A percentile compares a stretch with the other conserved stretches of the same genome.
These are phyloP conservation scores for Amphimedon queenslandica DNA, from an alignment of 37 sponge, comb jelly and placozoan species.

Conservation along the genomic window DNA sequence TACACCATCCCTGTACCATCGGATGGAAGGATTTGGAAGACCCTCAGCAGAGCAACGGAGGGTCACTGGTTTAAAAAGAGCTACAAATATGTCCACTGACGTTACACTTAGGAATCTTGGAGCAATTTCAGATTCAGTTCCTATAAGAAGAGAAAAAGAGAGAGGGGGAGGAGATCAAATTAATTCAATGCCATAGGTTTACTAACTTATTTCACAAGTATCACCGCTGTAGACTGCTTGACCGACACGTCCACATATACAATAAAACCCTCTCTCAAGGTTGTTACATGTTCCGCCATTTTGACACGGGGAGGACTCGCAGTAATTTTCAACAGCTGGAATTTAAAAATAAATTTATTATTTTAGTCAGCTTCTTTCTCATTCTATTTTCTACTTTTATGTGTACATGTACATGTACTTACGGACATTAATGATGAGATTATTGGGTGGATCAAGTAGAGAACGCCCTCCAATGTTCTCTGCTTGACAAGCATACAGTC, in stretches of 20 bases:
- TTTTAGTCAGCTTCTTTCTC: not conserved
- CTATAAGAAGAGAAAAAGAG: too few species aligned
- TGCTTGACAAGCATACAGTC: conserved; percentile 18
- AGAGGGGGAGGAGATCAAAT: too few species aligned
- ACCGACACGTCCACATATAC: conserved; percentile 14
- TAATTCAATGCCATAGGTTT: too few species aligned
- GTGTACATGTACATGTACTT: too few species aligned
- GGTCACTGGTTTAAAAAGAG: not conserved
- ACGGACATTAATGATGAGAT: not conserved
- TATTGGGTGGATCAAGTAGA: not conserved
- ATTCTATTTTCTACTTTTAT: too few species aligned
- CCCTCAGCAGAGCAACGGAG: conserved; percentile 31
- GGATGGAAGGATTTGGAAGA: conserved; percentile 30
- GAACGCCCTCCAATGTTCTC: not conserved
- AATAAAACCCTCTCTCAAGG: conserved; percentile 3
- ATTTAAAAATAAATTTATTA: not conserved
- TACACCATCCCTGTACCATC: conserved; percentile 37
- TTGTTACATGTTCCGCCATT: conserved; percentile 30
- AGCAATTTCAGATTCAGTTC: too few species aligned
- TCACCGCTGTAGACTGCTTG: conserved; percentile 10
- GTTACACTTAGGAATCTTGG: not conserved
- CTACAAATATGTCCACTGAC: not conserved
- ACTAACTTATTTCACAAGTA: conserved; percentile 26
- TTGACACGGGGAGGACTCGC: conserved; percentile 16
- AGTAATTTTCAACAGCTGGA: too few species aligned